Base-by-base conservation (phyloP, 2,888 invertebrate genomes). In the Prosopocoilus inquinatus region DNA sequence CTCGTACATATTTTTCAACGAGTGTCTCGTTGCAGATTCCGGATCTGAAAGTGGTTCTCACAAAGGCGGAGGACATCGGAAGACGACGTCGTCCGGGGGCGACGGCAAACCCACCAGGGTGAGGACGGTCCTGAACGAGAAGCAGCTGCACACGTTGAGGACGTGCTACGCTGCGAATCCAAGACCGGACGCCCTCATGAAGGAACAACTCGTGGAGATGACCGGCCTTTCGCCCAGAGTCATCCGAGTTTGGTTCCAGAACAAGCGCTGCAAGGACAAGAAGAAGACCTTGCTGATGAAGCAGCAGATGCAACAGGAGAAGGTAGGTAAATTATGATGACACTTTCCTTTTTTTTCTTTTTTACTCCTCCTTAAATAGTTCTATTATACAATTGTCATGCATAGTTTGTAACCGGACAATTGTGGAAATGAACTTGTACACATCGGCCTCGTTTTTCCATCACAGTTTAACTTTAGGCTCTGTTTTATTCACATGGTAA, bases 191-290 rank as follows among this genome's bases (percentile, higher is more conserved):
- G 98, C 99, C 38, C 85, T 98, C 59, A 96, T 97, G 94, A 99
- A 99, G 81, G 99, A 99, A 78, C 97, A 98, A 77, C 85, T 99
- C 60, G 97, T 97, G 39, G 98, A 99, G 80, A 96, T 98, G 97
- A 99, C 99, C 11, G 89, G 94, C 0, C 86, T 99, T 49, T 96
- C 94, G 70, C 97, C 98, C 13, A 82, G 99, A 11, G 99, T 99
- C 67, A 99, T 99, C 75, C 85, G 99, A 72, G 99, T 99, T 56
- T 99, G 99, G 99, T 99, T 98, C 83, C 97, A 97, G 79, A 97
- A 97, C 79, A 97, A 96, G 77, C 83, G 96, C 62, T 96, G 96
- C 82, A 96, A 96, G 79, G 96, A 96, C 80, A 96, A 96, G 82
- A 96, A 96, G 83, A 91, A 94, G 77, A 96, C 95, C 51, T 90